These are phyloP conservation scores for Coryphaenoides rupestris DNA, from an alignment of 2,113 vertebrate species.

Conservation along the genomic window DNA sequence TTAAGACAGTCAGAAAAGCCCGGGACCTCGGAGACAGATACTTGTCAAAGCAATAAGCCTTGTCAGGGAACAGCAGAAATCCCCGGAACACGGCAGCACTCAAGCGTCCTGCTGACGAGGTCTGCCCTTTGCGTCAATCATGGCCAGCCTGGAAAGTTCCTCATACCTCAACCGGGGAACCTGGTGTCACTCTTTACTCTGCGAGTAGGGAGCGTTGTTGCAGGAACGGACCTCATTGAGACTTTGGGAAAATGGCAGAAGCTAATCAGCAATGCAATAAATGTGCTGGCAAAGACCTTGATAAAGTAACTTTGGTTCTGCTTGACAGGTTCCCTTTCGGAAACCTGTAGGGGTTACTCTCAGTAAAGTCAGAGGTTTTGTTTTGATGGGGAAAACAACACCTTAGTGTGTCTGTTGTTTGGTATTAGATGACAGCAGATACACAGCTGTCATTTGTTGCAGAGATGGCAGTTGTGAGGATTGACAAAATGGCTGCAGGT, in stretches of 20 bases:
- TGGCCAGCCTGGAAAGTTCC: not conserved
- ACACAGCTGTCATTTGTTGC: conserved; percentile 53
- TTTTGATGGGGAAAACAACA: conserved; percentile 31
- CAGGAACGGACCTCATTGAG: too few relatives aligned
- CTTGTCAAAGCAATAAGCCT: conserved; percentile 50
- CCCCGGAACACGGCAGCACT: conserved; percentile 20
- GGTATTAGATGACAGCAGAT: conserved; percentile 46
- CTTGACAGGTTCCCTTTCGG: conserved; percentile 28
- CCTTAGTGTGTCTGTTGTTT: conserved; percentile 23
- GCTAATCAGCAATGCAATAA: not conserved
- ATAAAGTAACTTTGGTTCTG: too few relatives aligned
- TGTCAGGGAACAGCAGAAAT: conserved; percentile 37
- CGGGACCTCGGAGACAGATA: conserved; percentile 36
- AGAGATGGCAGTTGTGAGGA: conserved; percentile 59
- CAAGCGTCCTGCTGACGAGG: conserved; percentile 1
- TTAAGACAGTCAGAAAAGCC: not conserved
- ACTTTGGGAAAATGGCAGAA: not conserved
- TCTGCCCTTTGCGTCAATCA: conserved; percentile 10
- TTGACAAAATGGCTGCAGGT: conserved; percentile 80
- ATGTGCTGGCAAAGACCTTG: not conserved
- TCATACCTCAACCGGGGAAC: too few relatives aligned
- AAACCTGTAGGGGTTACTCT: conserved; percentile 17
- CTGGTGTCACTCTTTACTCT: too few relatives aligned
- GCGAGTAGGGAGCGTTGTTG: too few relatives aligned
- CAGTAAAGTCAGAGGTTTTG: conserved; percentile 19